A percentile compares a stretch with the other conserved stretches of the same genome.
phyloP scores from a whole-genome alignment of 2,113 vertebrate species.

The Zosterops japonicus region DNA sequence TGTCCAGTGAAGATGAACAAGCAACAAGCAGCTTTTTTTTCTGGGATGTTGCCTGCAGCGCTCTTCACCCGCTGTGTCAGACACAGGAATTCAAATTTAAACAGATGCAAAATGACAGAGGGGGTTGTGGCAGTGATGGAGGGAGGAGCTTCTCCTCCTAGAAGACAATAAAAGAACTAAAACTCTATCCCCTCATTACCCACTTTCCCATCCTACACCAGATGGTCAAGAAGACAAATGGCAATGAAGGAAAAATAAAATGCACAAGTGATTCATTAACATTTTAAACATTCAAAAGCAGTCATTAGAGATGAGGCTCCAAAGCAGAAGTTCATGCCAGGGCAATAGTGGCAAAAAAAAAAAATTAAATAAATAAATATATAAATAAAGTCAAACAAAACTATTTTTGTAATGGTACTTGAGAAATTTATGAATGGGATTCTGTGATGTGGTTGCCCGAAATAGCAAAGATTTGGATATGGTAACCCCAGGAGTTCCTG shows the following conservation, averaged over 20 bases:
- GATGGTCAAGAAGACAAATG: neutral
- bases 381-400: neutral
- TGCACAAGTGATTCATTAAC: neutral
- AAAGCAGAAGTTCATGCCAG: neutral
- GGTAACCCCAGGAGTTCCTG: conserved; percentile 44
- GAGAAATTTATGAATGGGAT: conserved; percentile 62
- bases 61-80: neutral
- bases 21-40: neutral
- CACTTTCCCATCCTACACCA: accelerated
- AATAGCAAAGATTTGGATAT: conserved; percentile 64
- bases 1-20: neutral
- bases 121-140: neutral
- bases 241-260: neutral
- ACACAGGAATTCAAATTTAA: neutral
- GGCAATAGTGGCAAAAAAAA: neutral
- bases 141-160: neutral
- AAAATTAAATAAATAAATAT: neutral
- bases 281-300: neutral
- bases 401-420: conserved; percentile 58
- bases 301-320: neutral
- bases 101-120: neutral
- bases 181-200: neutral
- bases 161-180: neutral
- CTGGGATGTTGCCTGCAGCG: neutral
- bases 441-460: conserved; percentile 10